These are phyloP conservation scores for Dasyornis broadbenti DNA, from an alignment of 2,113 vertebrate species.

Conservation along the genomic window DNA sequence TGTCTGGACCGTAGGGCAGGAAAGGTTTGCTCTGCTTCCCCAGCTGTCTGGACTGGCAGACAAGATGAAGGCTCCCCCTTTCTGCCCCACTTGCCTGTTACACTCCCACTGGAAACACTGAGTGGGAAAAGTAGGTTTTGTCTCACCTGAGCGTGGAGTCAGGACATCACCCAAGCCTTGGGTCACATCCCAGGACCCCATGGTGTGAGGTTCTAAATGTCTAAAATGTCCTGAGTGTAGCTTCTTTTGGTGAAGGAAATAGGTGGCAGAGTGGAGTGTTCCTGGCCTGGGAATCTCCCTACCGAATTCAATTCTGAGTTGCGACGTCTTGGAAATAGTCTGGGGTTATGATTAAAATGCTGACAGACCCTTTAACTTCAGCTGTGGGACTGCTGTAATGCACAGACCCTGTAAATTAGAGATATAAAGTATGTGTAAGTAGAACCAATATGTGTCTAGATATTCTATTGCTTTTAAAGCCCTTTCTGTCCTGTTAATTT, in stretches of 20 bases:
- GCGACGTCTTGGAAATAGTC: not conserved
- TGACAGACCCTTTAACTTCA: constrained; percentile 6
- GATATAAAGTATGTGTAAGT: constrained; percentile 41
- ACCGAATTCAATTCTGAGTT: not conserved
- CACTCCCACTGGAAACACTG: not conserved
- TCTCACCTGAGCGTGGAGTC: not conserved
- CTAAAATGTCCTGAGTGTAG: not conserved
- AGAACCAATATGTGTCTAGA: constrained; percentile 54
- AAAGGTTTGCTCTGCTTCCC: not conserved
- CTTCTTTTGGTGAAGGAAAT: constrained; percentile 7
- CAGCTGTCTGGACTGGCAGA: not conserved
- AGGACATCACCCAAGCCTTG: not conserved
- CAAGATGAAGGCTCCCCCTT: not conserved
- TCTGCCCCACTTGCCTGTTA: not conserved
- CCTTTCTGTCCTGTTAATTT: constrained; percentile 63
- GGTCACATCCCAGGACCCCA: not conserved
- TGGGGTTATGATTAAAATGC: constrained; percentile 10
- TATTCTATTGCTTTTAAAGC: constrained; percentile 12
- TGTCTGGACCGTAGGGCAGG: not conserved
- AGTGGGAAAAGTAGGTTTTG: not conserved
- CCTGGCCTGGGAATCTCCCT: not conserved
- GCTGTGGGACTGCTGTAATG: not conserved
- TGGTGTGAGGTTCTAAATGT: not conserved
- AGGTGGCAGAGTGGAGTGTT: not conserved
- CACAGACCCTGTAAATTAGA: constrained; percentile 20